phyloP scores from a whole-genome alignment of 2,797 vertebrate species.

The Notolabrus celidotus region DNA sequence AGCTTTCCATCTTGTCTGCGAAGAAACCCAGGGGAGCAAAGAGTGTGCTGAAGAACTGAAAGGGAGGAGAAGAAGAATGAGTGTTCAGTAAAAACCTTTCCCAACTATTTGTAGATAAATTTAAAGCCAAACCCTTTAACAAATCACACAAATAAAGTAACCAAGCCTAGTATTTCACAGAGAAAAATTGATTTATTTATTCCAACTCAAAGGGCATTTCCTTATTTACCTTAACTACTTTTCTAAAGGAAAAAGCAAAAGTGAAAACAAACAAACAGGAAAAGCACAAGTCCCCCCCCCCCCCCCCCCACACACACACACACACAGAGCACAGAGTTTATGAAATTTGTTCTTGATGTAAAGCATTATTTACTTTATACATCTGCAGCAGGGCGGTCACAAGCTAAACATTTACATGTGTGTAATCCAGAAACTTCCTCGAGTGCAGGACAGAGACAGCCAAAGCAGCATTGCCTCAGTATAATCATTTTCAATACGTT shows the following conservation, averaged over 20 bases:
- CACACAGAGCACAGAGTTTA: no score
- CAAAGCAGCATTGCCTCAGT: not conserved
- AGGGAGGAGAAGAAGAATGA: slow-evolving; percentile 43
- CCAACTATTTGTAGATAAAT: not conserved
- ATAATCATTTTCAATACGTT: slow-evolving; percentile 13
- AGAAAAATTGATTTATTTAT: not conserved
- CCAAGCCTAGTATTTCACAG: not conserved
- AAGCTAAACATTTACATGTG: slow-evolving; percentile 12
- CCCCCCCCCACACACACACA: no score
- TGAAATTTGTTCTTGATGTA: not conserved
- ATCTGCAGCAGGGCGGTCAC: not conserved
- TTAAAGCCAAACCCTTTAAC: slow-evolving; percentile 5
- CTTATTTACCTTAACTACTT: not conserved
- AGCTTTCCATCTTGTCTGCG: slow-evolving; percentile 88
- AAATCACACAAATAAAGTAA: not conserved
- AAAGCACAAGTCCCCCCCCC: not conserved
- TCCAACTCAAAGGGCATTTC: not conserved
- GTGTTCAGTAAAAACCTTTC: slow-evolving; percentile 4
- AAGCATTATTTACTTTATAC: no score
- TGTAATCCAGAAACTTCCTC: not conserved
- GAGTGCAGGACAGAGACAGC: not conserved
- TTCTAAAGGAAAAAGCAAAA: not conserved
- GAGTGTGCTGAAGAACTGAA: slow-evolving; percentile 90
- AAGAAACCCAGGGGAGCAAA: slow-evolving; percentile 89
- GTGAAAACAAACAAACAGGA: not conserved